Conservation (phyloP, 2,888 invertebrate genomes). For the Hirtodrosophila histrioides region DNA sequence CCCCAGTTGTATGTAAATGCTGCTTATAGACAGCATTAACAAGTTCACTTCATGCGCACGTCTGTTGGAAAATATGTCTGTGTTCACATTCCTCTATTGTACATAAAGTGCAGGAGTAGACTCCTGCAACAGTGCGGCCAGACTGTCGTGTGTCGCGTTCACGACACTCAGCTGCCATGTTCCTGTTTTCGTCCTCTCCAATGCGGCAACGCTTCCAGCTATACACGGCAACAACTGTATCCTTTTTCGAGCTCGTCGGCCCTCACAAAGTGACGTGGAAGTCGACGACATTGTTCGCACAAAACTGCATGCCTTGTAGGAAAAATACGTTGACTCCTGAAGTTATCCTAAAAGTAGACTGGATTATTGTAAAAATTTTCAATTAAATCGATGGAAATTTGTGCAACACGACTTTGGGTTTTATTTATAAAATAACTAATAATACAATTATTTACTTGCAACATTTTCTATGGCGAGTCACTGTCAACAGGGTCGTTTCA, state of each 20-base stretch:
- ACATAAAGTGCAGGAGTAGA: conserved; percentile 57
- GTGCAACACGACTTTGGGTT: background rate
- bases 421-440: conserved; percentile 8
- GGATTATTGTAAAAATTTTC: conserved; percentile 14
- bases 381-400: conserved; percentile 13
- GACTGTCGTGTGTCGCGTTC: conserved; percentile 44
- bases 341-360: conserved; percentile 66
- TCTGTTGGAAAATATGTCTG: conserved; percentile 34
- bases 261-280: conserved; percentile 21
- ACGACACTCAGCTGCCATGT: conserved; percentile 67
- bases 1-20: conserved; percentile 72
- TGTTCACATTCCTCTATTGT: conserved; percentile 68
- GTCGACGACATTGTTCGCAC: conserved; percentile 60
- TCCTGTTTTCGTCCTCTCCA: conserved; percentile 43
- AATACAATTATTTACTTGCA: background rate
- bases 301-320: conserved; percentile 59
- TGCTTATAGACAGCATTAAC: conserved; percentile 74
- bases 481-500: conserved; percentile 47
- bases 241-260: conserved; percentile 61
- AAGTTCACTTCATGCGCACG: conserved; percentile 66
- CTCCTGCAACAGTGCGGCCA: conserved; percentile 36
- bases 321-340: conserved; percentile 52
- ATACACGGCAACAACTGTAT: conserved; percentile 75
- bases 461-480: conserved; percentile 5
- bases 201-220: conserved; percentile 51